A percentile compares a stretch with the other conserved stretches of the same genome.
Evolutionary conservation across 2,888 invertebrate species (phyloP).

Genomic region (Hartigia nigra): DNA sequence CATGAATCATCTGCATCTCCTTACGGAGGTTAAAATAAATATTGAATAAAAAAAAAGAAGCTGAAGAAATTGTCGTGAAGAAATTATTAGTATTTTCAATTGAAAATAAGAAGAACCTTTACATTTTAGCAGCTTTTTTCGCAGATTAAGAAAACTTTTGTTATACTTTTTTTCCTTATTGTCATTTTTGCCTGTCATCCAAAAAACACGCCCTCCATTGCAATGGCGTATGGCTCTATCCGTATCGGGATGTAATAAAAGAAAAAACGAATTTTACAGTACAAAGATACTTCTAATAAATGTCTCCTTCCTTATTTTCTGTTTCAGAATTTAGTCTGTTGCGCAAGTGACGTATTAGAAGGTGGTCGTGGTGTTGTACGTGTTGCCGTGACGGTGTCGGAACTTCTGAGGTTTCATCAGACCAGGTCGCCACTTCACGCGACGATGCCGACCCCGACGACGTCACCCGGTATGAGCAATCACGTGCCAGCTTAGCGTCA

Average conservation of each 20-base stretch:
- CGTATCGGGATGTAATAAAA: background rate
- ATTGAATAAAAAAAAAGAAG: conserved; percentile 10
- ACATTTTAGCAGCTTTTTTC: background rate
- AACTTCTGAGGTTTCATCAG: conserved; percentile 79
- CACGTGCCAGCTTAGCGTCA: conserved; percentile 56
- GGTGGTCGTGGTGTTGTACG: conserved; percentile 89
- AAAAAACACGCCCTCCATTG: background rate
- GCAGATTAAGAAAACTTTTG: background rate
- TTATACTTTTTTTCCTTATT: background rate
- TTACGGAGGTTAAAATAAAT: background rate
- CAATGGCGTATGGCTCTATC: background rate
- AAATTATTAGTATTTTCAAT: background rate
- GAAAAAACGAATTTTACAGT: background rate
- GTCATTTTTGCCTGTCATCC: background rate
- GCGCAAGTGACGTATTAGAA: conserved; percentile 91
- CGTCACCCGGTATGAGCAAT: conserved; percentile 42
- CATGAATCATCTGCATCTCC: background rate
- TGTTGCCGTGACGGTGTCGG: conserved; percentile 89
- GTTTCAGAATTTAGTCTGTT: conserved; percentile 89
- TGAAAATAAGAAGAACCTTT: conserved; percentile 10
- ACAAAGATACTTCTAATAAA: background rate
- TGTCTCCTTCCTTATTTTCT: conserved; percentile 26
- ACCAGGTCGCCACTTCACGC: conserved; percentile 61
- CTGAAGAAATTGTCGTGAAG: conserved; percentile 3
- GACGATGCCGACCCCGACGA: conserved; percentile 35